Percentiles rank a stretch among this genome's conserved stretches.
Conservation (phyloP, 2,113 vertebrate species). For the Chloropsis hardwickii region DNA sequence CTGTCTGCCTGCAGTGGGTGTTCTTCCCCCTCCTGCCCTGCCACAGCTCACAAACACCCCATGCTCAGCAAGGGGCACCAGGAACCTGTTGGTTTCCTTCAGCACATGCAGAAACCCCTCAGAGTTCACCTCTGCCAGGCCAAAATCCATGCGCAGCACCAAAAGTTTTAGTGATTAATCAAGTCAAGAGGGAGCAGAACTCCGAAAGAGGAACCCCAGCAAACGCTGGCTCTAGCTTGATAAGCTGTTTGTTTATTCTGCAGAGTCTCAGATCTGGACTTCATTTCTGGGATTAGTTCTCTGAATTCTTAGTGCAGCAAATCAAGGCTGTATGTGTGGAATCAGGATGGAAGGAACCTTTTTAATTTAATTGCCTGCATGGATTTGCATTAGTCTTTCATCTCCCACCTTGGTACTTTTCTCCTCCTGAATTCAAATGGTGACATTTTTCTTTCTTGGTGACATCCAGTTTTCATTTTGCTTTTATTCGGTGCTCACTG, state of each 20-base stretch:
- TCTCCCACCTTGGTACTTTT: background rate
- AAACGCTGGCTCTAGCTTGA: background rate
- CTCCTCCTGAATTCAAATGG: background rate
- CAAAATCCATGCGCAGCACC: background rate
- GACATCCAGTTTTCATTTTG: background rate
- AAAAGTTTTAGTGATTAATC: background rate
- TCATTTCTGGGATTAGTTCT: background rate
- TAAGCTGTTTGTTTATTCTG: background rate
- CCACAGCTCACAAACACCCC: background rate
- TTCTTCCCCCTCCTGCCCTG: background rate
- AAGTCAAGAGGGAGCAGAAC: background rate
- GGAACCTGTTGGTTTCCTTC: background rate
- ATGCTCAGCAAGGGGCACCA: background rate
- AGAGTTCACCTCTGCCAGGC: background rate
- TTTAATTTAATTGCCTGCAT: background rate
- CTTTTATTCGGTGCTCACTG: background rate
- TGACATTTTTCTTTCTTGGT: background rate
- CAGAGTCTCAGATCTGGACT: conserved; percentile 3
- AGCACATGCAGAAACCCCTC: background rate
- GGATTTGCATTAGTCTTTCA: conserved; percentile 29
- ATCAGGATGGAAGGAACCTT: background rate
- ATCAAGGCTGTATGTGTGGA: background rate
- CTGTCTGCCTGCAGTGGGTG: background rate
- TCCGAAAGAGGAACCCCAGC: background rate
- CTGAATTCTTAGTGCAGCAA: background rate